Percentiles rank a stretch among this genome's conserved stretches.
These are phyloP conservation scores for Chrysochloris asiatica DNA, from an alignment of 2,113 vertebrate species.

Conservation along the genomic window DNA sequence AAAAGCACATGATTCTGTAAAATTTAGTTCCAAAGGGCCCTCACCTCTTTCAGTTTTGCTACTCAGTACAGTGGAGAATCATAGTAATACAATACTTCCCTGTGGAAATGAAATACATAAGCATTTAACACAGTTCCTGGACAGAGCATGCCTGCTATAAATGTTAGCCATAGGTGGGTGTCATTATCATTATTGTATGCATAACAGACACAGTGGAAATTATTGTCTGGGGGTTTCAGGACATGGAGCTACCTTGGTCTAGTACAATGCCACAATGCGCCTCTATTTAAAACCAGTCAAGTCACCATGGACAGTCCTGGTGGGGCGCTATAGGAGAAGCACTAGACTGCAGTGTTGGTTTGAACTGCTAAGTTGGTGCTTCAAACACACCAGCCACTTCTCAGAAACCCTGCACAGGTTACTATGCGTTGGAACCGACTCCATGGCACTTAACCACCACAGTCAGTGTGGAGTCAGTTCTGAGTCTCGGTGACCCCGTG, in stretches of 20 bases:
- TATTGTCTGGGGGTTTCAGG: not conserved
- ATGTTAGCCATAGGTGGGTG: not conserved
- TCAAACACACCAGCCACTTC: no score
- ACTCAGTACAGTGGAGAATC: not conserved
- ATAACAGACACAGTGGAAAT: not conserved
- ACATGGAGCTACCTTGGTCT: not conserved
- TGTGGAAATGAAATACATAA: not conserved
- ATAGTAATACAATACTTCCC: not conserved
- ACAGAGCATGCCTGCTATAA: not conserved
- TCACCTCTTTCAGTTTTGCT: not conserved
- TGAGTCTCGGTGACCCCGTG: no score
- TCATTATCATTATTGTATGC: not conserved
- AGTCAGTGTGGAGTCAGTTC: no score
- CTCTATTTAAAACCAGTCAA: not conserved
- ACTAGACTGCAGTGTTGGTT: no score
- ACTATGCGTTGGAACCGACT: no score
- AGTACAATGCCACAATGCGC: not conserved
- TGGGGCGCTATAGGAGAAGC: no score
- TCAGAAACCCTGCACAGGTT: no score
- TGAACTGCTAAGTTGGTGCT: no score
- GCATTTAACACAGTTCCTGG: not conserved
- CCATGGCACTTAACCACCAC: no score
- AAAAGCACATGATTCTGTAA: constrained; percentile 1
- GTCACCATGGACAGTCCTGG: not conserved
- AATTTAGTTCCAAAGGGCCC: not conserved